These are phyloP conservation scores for Tragelaphus scriptus DNA, from an alignment of 2,113 vertebrate genomes.

Conservation along the genomic window DNA sequence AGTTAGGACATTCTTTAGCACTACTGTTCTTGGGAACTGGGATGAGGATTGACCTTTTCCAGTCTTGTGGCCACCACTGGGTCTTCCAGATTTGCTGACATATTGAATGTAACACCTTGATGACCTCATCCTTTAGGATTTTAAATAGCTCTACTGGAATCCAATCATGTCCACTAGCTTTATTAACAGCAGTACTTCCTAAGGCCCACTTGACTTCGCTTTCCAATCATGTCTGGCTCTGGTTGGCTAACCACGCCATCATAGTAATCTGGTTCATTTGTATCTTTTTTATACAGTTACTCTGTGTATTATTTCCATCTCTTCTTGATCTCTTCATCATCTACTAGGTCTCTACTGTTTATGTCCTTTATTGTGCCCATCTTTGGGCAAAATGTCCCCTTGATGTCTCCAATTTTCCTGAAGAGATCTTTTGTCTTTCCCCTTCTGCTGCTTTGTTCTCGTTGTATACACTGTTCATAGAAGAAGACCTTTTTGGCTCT, in stretches of 20 bases:
- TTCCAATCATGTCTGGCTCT: neutral
- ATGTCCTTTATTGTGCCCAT: neutral
- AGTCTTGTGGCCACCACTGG: neutral
- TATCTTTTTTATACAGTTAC: neutral
- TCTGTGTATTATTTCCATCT: neutral
- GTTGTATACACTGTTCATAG: neutral
- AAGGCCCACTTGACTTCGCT: neutral
- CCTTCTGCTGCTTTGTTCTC: neutral
- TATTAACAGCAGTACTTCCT: neutral
- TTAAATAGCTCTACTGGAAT: neutral
- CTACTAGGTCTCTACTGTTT: neutral
- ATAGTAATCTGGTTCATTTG: neutral
- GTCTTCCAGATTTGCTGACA: neutral
- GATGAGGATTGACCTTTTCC: neutral
- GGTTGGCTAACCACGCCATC: neutral
- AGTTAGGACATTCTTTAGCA: neutral
- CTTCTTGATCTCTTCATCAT: neutral
- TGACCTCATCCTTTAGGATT: neutral
- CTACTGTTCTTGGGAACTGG: neutral
- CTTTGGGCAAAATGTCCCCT: neutral
- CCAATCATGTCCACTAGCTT: neutral
- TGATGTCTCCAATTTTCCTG: neutral
- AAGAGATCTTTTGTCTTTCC: neutral
- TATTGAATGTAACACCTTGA: neutral
- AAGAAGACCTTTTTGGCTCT: neutral